Evolutionary conservation across 2,797 vertebrate genomes (phyloP).

Genomic region (Melanotaenia trifasciata): DNA sequence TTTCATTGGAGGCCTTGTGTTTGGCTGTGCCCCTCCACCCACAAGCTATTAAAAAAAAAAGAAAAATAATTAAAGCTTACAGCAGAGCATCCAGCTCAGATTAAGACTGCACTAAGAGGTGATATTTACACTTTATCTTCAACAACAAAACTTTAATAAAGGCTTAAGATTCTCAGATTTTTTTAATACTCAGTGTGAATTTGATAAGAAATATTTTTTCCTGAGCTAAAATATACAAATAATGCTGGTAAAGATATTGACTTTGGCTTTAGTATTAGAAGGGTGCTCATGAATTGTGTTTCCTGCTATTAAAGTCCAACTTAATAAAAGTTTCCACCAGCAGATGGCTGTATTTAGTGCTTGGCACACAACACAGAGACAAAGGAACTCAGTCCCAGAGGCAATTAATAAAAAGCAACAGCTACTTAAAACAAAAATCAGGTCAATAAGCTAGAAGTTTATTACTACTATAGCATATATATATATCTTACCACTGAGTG

Average conservation of each 20-base stretch:
- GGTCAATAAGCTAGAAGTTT: neutral
- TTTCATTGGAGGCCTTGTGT: slow-evolving; percentile 68
- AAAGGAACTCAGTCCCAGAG: slow-evolving; percentile 35
- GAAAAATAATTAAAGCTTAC: slow-evolving; percentile 20
- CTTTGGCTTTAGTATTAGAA: slow-evolving; percentile 34
- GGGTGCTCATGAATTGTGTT: slow-evolving; percentile 40
- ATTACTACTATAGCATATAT: neutral
- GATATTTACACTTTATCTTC: slow-evolving; percentile 27
- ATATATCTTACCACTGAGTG: slow-evolving; percentile 85
- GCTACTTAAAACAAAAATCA: neutral
- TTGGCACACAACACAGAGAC: slow-evolving; percentile 35
- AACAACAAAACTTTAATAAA: slow-evolving; percentile 12
- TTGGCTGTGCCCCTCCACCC: slow-evolving; percentile 55
- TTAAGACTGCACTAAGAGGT: slow-evolving; percentile 19
- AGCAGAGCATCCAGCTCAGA: slow-evolving; percentile 22
- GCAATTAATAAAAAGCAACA: slow-evolving; percentile 31
- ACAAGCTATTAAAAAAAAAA: slow-evolving; percentile 26
- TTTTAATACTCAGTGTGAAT: slow-evolving; percentile 4
- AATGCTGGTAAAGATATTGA: slow-evolving; percentile 33
- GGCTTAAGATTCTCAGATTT: slow-evolving; percentile 16
- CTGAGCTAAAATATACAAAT: slow-evolving; percentile 35
- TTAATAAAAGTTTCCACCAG: slow-evolving; percentile 69
- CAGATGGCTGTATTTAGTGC: slow-evolving; percentile 71
- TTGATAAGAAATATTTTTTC: slow-evolving; percentile 10
- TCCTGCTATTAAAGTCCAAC: slow-evolving; percentile 59